phyloP scores from a whole-genome alignment of 2,888 invertebrate genomes.

The Serripes groenlandicus region DNA sequence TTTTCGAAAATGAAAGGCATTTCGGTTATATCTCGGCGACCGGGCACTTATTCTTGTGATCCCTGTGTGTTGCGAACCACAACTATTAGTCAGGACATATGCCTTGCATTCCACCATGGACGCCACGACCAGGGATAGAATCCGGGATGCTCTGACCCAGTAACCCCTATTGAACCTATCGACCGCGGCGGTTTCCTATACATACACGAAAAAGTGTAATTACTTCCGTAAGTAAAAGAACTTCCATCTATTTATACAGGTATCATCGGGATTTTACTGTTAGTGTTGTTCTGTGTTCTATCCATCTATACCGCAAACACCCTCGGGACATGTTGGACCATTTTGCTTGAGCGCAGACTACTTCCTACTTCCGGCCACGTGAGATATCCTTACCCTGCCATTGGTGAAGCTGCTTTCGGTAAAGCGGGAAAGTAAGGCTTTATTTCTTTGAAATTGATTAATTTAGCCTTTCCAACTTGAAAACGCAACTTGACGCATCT shows the following conservation, averaged over 20 bases:
- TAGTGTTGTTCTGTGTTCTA: conserved; percentile 89
- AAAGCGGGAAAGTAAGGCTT: conserved; percentile 76
- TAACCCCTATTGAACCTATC: too few species aligned
- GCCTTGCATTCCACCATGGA: too few species aligned
- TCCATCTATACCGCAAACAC: conserved; percentile 93
- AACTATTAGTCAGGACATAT: too few species aligned
- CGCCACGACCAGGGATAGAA: too few species aligned
- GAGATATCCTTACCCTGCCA: conserved; percentile 94
- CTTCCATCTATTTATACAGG: conserved; percentile 87
- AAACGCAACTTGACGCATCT: background rate
- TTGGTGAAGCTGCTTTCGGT: conserved; percentile 94
- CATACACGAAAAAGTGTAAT: too few species aligned
- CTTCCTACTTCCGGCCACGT: conserved; percentile 87
- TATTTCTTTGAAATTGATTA: background rate
- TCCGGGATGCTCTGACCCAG: too few species aligned
- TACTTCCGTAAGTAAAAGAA: too few species aligned
- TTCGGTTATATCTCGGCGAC: too few species aligned
- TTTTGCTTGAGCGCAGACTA: conserved; percentile 90
- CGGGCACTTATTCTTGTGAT: too few species aligned
- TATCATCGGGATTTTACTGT: conserved; percentile 90
- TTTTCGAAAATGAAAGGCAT: too few species aligned
- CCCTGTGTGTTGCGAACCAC: too few species aligned
- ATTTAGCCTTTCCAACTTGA: background rate
- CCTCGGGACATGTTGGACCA: conserved; percentile 93
- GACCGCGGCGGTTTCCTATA: too few species aligned